Base-by-base conservation (phyloP, 2,113 vertebrate genomes). In the Cervus canadensis region DNA sequence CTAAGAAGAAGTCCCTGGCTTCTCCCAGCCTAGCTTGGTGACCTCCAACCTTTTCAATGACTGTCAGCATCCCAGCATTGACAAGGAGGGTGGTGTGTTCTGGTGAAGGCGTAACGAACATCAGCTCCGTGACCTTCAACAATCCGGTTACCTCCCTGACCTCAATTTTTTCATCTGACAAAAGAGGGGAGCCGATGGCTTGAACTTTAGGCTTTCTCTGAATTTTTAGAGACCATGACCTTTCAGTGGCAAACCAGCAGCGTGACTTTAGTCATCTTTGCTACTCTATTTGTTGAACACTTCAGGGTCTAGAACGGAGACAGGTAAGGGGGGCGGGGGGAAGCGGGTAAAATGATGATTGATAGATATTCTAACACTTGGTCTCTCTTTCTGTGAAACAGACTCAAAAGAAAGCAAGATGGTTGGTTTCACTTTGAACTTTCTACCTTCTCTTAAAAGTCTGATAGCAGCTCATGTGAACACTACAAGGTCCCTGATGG, bases 171-270 rank as follows among this genome's bases (percentile, higher is more conserved):
- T 89, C 95, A 60, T 97, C 36, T 60, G 78, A 90, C 78, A 60
- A 33, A 50, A 26, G 71, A 92, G 16, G 56, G 36, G 15, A 64
- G 21, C 7, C 0, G 5, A 78, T 12, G 15, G 28, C 36, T 36
- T 36, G 36, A 36, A 36, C 36, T 36, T 36, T 36, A 36, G 36
- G 36, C 36, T 36, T 36, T 36, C 36, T 36, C 36, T 36, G 36
- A 36, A 45, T 94, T 52, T 76, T 89, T 19, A 50, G 78, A 67
- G 54, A 81, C 45, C 56, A 7, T 92, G 96, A 97, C 97, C 97
- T 98, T 98, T 97, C 85, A 82, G 43, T 12, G 87, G 92, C 64
- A 60, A 91, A 56, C 78, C 8, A 40, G 50, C 30, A 56, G 40
- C 8, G 1, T 26, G 81, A 67, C 54, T 87, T 67, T 84, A 87